Conservation (phyloP, 2,888 invertebrate species). For the Aporophyla lueneburgensis region DNA sequence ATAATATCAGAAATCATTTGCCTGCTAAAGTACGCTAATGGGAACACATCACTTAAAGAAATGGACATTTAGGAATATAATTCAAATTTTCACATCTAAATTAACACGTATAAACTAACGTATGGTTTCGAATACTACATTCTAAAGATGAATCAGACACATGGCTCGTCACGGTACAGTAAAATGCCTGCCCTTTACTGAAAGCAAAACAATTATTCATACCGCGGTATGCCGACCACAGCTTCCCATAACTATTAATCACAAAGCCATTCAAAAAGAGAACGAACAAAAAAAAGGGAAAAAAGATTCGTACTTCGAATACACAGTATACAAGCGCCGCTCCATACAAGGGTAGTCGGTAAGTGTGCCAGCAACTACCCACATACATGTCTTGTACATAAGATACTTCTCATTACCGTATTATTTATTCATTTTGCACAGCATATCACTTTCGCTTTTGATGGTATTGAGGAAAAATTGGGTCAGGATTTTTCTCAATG, state of each 20-base stretch:
- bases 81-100: neutral
- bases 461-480: slow-evolving; percentile 4
- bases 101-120: too few species aligned
- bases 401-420: slow-evolving; percentile 52
- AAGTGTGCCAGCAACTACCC: slow-evolving; percentile 63
- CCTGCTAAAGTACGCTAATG: neutral
- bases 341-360: slow-evolving; percentile 54
- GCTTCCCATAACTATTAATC: slow-evolving; percentile 24
- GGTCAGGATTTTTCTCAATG: slow-evolving; percentile 25
- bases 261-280: slow-evolving; percentile 24
- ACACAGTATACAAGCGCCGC: slow-evolving; percentile 52
- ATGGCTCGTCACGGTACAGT: neutral
- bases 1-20: neutral
- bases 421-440: slow-evolving; percentile 48
- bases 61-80: neutral
- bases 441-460: slow-evolving; percentile 55
- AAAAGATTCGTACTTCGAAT: slow-evolving; percentile 19
- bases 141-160: neutral
- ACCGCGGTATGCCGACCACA: neutral
- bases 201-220: neutral
- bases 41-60: neutral
- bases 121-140: neutral
- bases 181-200: neutral
- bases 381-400: slow-evolving; percentile 53
- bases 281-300: slow-evolving; percentile 17